A percentile compares a stretch with the other conserved stretches of the same genome.
These are phyloP conservation scores for Drosophila siamana DNA, from an alignment of 2,888 invertebrate species.

Conservation along the genomic window DNA sequence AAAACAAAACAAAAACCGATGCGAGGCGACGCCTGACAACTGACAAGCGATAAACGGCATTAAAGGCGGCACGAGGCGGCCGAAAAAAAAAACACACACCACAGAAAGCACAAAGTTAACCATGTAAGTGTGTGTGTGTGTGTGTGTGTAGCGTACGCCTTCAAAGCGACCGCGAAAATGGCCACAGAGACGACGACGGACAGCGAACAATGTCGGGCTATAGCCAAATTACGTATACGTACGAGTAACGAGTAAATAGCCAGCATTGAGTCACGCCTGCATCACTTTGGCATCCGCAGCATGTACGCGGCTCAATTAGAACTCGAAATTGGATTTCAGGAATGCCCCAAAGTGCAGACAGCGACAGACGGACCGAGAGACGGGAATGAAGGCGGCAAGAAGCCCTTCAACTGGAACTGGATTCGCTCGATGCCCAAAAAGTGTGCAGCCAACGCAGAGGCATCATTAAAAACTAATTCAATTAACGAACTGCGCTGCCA, in stretches of 20 bases:
- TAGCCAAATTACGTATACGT: slow-evolving; percentile 1
- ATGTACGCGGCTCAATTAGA: slow-evolving; percentile 4
- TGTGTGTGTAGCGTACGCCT: slow-evolving; percentile 17
- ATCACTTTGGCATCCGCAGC: background rate
- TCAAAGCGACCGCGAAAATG: slow-evolving; percentile 41
- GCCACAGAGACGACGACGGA: slow-evolving; percentile 14
- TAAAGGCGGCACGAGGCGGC: slow-evolving; percentile 36
- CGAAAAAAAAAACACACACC: background rate
- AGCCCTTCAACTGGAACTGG: background rate
- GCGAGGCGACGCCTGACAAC: slow-evolving; percentile 20
- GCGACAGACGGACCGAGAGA: background rate
- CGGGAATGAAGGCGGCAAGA: too few species aligned
- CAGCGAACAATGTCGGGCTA: slow-evolving; percentile 26
- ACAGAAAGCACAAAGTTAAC: slow-evolving; percentile 19
- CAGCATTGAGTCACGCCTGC: slow-evolving; percentile 6
- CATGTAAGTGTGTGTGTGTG: slow-evolving; percentile 14
- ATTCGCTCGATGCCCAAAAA: background rate
- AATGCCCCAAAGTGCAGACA: slow-evolving; percentile 12
- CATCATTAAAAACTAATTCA: slow-evolving; percentile 2
- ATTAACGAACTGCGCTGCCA: background rate
- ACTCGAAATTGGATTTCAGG: slow-evolving; percentile 12
- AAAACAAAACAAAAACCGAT: too few species aligned
- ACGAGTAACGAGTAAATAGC: background rate
- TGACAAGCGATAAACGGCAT: slow-evolving; percentile 42
- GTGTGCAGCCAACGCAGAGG: background rate